phyloP scores from a whole-genome alignment of 2,113 vertebrate genomes.

The Ramphastos sulfuratus region DNA sequence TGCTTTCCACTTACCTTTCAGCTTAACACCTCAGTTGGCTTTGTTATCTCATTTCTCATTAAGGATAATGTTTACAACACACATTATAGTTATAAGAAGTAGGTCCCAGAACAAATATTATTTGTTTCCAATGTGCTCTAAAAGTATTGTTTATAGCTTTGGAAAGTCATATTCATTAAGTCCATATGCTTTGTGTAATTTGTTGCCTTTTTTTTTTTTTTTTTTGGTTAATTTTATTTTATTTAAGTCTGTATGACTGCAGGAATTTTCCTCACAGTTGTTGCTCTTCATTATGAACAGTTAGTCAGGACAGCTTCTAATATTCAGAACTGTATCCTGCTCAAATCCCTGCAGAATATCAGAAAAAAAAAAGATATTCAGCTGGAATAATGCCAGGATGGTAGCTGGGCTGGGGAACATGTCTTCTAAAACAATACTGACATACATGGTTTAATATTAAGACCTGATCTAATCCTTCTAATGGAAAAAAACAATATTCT shows the following conservation, averaged over 20 bases:
- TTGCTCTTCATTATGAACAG: neutral
- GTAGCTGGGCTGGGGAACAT: neutral
- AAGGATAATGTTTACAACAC: neutral
- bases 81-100: neutral
- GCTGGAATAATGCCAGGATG: neutral
- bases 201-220: neutral
- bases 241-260: neutral
- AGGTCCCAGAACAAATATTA: conserved; percentile 4
- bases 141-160: conserved; percentile 39
- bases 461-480: conserved; percentile 60
- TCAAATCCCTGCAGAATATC: conserved; percentile 9
- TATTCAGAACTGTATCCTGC: neutral
- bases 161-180: conserved; percentile 47
- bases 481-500: conserved; percentile 67
- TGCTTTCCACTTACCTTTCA: neutral
- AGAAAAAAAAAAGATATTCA: neutral
- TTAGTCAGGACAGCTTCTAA: conserved; percentile 2
- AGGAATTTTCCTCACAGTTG: conserved; percentile 1
- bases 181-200: neutral
- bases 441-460: conserved; percentile 54
- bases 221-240: neutral
- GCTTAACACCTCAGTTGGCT: neutral
- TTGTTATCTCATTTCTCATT: conserved; percentile 43
- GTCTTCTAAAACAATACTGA: conserved; percentile 50
- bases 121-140: neutral